phyloP scores from a whole-genome alignment of 2,113 vertebrate species.

The Etheostoma spectabile region DNA sequence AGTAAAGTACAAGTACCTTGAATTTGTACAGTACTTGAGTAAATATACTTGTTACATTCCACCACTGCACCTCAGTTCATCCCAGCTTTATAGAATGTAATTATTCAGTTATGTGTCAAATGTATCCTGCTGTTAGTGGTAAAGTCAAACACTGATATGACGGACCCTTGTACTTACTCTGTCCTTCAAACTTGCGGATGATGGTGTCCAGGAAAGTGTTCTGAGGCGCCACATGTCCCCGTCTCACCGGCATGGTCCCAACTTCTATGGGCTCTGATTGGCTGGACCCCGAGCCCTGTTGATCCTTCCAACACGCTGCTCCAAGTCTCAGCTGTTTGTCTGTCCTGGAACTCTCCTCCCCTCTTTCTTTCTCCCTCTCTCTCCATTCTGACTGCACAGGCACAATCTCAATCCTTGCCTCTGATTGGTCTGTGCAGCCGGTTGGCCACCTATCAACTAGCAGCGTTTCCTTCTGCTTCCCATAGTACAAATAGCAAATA shows the following conservation, averaged over 20 bases:
- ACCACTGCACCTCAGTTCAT: no score
- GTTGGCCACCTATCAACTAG: background rate
- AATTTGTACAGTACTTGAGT: no score
- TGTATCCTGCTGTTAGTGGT: no score
- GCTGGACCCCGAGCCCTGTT: background rate
- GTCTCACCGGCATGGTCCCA: conserved; percentile 88
- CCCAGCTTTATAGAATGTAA: no score
- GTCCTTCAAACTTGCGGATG: conserved; percentile 93
- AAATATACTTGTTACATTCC: no score
- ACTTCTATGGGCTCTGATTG: background rate
- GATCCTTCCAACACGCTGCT: background rate
- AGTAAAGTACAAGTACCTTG: no score
- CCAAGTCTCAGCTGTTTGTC: background rate
- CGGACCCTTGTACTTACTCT: conserved; percentile 84
- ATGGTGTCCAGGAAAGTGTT: conserved; percentile 95
- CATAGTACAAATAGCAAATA: background rate
- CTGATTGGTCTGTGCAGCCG: conserved; percentile 6
- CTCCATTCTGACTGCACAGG: background rate
- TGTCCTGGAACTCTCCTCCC: background rate
- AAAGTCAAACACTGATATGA: background rate
- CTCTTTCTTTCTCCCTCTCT: background rate
- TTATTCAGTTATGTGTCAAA: no score
- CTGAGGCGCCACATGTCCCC: conserved; percentile 92
- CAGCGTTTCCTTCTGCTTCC: background rate
- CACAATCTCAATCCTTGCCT: background rate